Evolutionary conservation across 2,113 vertebrate species (phyloP), one percentile per base, ranked within the genome.

Genomic region (Chloropsis hardwickii): DNA sequence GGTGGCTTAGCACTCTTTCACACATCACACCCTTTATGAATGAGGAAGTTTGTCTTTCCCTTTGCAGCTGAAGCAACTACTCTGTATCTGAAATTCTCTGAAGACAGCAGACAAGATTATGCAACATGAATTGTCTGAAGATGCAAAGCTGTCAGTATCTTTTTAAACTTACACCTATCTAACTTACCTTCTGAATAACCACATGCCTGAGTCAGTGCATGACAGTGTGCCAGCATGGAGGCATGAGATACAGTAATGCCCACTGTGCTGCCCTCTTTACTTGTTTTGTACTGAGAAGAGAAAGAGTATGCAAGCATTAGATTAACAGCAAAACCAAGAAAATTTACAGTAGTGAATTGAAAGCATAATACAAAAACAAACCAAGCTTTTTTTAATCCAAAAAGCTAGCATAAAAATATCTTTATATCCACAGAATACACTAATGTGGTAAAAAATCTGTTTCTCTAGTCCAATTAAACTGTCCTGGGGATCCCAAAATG

Each of bases 261-360:
- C 98, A 99, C 98, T 2, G 99, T 99, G 96, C 99, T 99, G 97
- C 99, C 99, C 90, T 99, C 99, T 92, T 99, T 99, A 97, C 99
- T 99, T 91, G 99, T 99, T 97, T 99, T 99, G 93, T 99, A 99
- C 99, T 99, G 97, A 44, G 96, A 81, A 87, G 12, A 93, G 40
- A 96, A 73, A 93, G 57, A 45, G 48, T 42, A 74, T 15, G 65
- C 22, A 72, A 60, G 21, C 14, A 65, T 79, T 72, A 91, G 14
- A 53, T 81, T 56, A 67, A 67, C 20, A 74, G 29, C 8, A 82
- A 56, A 37, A 48, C 5, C 24, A 45, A 64, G 47, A 81, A 58
- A 40, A 58, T 7, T 40, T 44, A 81, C 8, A 88, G 51, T 1
- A 51, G 4, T 24, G 31, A 88, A 71, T 5, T 51, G 25, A 77